phyloP scores from a whole-genome alignment of 2,797 vertebrate species.

The Poecilia picta region DNA sequence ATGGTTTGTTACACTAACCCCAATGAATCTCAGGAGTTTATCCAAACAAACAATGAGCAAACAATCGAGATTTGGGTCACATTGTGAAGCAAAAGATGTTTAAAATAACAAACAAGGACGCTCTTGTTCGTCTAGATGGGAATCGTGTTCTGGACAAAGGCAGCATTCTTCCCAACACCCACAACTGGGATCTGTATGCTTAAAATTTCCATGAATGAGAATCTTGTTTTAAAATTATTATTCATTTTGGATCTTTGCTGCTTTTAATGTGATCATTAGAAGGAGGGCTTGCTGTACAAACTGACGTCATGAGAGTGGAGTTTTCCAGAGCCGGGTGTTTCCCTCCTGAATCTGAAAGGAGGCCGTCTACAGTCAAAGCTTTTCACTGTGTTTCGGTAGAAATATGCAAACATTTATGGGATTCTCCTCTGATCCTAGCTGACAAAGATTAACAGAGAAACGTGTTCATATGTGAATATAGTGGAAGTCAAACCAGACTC shows the following conservation, averaged over 20 bases:
- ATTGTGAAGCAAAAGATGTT: slow-evolving; percentile 40
- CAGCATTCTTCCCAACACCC: slow-evolving; percentile 55
- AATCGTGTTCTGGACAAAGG: slow-evolving; percentile 52
- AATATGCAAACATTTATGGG: background rate
- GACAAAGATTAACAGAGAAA: background rate
- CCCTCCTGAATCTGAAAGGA: slow-evolving; percentile 49
- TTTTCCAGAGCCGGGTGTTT: slow-evolving; percentile 74
- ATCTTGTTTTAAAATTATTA: slow-evolving; percentile 10
- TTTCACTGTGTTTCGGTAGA: slow-evolving; percentile 37
- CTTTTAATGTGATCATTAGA: slow-evolving; percentile 44
- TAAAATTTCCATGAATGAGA: slow-evolving; percentile 63
- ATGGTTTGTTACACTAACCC: background rate
- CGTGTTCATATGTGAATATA: background rate
- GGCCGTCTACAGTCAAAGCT: slow-evolving; percentile 56
- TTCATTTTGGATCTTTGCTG: slow-evolving; percentile 33
- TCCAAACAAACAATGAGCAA: slow-evolving; percentile 43
- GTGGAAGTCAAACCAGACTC: background rate
- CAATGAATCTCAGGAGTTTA: slow-evolving; percentile 34
- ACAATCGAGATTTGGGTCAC: slow-evolving; percentile 35
- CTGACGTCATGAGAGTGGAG: slow-evolving; percentile 64
- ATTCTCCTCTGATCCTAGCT: background rate
- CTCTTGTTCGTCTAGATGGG: slow-evolving; percentile 47
- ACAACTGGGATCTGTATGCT: slow-evolving; percentile 38
- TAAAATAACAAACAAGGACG: slow-evolving; percentile 63
- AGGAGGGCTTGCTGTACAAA: slow-evolving; percentile 45